phyloP scores from a whole-genome alignment of 2,797 vertebrate genomes.

The Spea hammondii region DNA sequence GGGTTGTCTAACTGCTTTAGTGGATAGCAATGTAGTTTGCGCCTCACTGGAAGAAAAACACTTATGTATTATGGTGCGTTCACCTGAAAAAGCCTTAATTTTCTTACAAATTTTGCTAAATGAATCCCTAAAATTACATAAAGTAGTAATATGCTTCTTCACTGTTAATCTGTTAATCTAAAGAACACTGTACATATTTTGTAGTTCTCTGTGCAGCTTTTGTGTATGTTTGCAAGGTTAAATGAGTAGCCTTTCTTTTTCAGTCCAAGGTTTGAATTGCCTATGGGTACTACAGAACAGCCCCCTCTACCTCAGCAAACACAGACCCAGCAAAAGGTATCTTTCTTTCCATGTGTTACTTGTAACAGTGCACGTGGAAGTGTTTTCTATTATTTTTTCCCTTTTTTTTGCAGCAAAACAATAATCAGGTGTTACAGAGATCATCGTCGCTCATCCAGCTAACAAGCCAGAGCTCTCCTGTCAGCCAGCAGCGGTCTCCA shows the following conservation, averaged over 20 bases:
- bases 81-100: too few species aligned
- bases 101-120: too few species aligned
- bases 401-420: constrained; percentile 67
- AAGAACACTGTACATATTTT: too few species aligned
- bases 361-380: not conserved
- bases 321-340: constrained; percentile 87
- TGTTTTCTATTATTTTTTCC: not conserved
- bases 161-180: too few species aligned
- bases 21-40: too few species aligned
- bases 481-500: constrained; percentile 78
- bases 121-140: too few species aligned
- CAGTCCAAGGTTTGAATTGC: constrained; percentile 97
- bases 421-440: constrained; percentile 71
- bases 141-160: too few species aligned
- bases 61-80: too few species aligned
- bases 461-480: constrained; percentile 78
- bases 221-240: too few species aligned
- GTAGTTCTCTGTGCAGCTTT: too few species aligned
- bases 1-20: too few species aligned
- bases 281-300: constrained; percentile 94
- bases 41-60: too few species aligned
- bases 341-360: not conserved
- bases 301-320: constrained; percentile 87
- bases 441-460: constrained; percentile 83
- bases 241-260: constrained; percentile 25